These are phyloP conservation scores for Papio anubis DNA, from an alignment of 2,113 vertebrate genomes.

Conservation along the genomic window DNA sequence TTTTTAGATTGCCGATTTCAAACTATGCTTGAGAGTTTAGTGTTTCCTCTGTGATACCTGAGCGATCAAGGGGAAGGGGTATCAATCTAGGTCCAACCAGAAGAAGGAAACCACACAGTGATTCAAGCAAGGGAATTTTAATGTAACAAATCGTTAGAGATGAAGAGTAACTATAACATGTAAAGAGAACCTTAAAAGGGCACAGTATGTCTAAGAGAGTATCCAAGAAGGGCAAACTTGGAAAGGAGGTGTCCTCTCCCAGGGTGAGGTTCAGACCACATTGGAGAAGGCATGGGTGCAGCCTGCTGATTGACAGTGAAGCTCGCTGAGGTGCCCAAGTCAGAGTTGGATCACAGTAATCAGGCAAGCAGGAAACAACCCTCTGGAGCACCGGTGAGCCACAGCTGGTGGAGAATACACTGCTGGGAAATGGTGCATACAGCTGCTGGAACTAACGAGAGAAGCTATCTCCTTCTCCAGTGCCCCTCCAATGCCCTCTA, in stretches of 20 bases:
- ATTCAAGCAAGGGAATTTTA: neutral
- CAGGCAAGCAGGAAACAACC: neutral
- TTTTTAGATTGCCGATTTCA: neutral
- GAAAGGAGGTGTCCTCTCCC: neutral
- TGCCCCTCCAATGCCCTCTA: neutral
- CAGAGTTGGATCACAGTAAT: neutral
- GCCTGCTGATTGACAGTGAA: neutral
- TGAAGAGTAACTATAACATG: neutral
- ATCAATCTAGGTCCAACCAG: neutral
- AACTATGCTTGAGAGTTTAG: neutral
- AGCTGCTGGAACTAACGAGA: neutral
- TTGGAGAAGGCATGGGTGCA: neutral
- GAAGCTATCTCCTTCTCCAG: neutral
- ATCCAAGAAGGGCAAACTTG: neutral
- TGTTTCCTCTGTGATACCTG: neutral
- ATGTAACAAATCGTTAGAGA: neutral
- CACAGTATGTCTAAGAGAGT: no score
- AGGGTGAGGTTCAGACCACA: neutral
- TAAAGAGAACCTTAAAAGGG: neutral
- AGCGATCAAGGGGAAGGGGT: accelerated
- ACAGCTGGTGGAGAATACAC: neutral
- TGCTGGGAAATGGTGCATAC: neutral
- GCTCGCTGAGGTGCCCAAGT: neutral
- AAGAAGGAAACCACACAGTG: neutral
- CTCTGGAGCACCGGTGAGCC: accelerated